A percentile compares a stretch with the other conserved stretches of the same genome.
Conservation (phyloP, 2,113 vertebrate genomes). For the Myotis lucifugus region DNA sequence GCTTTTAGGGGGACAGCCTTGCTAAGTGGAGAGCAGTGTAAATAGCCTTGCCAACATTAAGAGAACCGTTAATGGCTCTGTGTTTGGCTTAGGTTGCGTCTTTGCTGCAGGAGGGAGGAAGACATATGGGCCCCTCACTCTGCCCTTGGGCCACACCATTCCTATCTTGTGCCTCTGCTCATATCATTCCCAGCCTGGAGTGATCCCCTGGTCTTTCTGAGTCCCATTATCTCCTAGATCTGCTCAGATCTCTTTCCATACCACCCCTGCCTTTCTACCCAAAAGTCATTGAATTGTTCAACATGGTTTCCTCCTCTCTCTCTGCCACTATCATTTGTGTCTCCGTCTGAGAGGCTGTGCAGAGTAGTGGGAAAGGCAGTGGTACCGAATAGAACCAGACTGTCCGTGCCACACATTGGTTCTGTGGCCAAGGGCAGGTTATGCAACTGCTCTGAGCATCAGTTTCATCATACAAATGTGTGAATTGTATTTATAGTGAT, state of each 20-base stretch:
- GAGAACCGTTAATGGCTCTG: not conserved
- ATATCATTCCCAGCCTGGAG: not conserved
- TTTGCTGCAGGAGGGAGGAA: not conserved
- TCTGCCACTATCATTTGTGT: not conserved
- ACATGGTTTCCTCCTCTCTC: not conserved
- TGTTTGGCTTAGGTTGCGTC: not conserved
- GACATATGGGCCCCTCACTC: not conserved
- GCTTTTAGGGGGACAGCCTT: not conserved
- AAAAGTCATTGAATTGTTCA: not conserved
- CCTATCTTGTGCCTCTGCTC: not conserved
- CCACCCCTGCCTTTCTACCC: not conserved
- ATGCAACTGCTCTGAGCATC: not conserved
- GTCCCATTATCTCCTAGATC: not conserved
- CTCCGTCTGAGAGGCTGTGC: not conserved
- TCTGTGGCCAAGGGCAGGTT: not conserved
- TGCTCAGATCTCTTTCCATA: not conserved
- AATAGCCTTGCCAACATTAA: not conserved
- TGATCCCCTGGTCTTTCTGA: not conserved
- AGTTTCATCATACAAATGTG: not conserved
- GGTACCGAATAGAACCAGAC: not conserved
- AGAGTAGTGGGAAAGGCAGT: fast-evolving
- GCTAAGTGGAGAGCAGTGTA: not conserved
- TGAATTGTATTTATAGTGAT: not conserved
- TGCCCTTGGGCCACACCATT: not conserved
- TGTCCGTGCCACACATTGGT: not conserved